Percentiles rank a stretch among this genome's conserved stretches.
These are phyloP conservation scores for Muntiacus reevesi DNA, from an alignment of 2,113 vertebrate genomes.

Conservation along the genomic window DNA sequence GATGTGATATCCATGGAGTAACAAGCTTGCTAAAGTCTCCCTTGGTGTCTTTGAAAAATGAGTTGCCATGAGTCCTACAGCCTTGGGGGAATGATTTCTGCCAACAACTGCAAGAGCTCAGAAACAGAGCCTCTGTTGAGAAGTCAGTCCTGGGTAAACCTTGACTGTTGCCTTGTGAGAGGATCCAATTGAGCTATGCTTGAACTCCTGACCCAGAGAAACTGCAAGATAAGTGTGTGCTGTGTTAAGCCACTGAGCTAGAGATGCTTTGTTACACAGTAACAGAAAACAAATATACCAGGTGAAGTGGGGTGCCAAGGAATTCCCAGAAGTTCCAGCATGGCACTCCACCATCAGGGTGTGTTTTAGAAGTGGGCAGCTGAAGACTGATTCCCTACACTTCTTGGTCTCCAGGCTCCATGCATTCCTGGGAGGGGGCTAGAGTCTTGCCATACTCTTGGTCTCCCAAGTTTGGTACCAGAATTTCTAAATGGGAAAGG, in stretches of 20 bases:
- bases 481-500: not conserved
- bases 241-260: not conserved
- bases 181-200: not conserved
- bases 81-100: not conserved
- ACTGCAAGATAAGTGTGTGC: not conserved
- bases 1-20: fast-evolving
- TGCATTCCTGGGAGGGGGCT: not conserved
- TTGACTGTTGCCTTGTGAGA: not conserved
- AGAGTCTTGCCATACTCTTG: not conserved
- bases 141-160: not conserved
- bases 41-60: not conserved
- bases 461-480: not conserved
- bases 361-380: not conserved
- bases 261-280: not conserved
- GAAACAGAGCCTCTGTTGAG: not conserved
- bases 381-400: not conserved
- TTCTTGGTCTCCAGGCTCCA: not conserved
- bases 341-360: not conserved
- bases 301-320: not conserved
- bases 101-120: not conserved
- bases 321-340: not conserved
- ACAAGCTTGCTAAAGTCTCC: not conserved
- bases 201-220: not conserved
- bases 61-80: not conserved
- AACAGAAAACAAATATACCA: not conserved